These are phyloP conservation scores for Phyllotreta cruciferae DNA, from an alignment of 2,888 invertebrate species.

Conservation along the genomic window DNA sequence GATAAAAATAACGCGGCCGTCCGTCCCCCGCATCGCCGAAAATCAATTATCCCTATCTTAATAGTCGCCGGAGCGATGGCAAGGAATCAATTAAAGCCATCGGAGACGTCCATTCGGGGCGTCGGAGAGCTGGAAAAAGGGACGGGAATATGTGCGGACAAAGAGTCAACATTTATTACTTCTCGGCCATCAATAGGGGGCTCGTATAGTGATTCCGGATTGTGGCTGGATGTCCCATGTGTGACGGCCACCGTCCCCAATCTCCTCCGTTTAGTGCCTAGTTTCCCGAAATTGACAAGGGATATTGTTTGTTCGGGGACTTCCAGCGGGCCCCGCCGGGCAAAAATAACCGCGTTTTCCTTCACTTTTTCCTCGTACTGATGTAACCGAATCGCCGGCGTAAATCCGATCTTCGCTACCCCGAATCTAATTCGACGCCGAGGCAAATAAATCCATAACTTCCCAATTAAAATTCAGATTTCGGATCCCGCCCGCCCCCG, in stretches of 20 bases:
- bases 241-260: slow-evolving; percentile 25
- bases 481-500: slow-evolving; percentile 23
- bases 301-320: slow-evolving; percentile 25
- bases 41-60: slow-evolving; percentile 38
- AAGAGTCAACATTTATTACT: slow-evolving; percentile 42
- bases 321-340: slow-evolving; percentile 2
- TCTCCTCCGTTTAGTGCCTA: slow-evolving; percentile 25
- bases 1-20: no score
- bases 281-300: slow-evolving; percentile 26
- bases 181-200: slow-evolving; percentile 40
- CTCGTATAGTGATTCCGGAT: slow-evolving; percentile 32
- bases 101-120: slow-evolving; percentile 32
- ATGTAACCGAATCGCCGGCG: slow-evolving; percentile 19
- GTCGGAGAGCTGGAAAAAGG: slow-evolving; percentile 16
- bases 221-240: slow-evolving; percentile 33
- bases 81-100: slow-evolving; percentile 39
- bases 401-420: slow-evolving; percentile 11
- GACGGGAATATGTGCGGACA: slow-evolving; percentile 36
- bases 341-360: background rate
- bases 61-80: slow-evolving; percentile 35
- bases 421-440: slow-evolving; percentile 21
- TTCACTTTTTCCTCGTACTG: background rate
- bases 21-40: slow-evolving; percentile 10
- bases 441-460: slow-evolving; percentile 41
- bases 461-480: slow-evolving; percentile 49